Conservation (phyloP, 2,888 invertebrate genomes). For the Caradrina clavipalpis region DNA sequence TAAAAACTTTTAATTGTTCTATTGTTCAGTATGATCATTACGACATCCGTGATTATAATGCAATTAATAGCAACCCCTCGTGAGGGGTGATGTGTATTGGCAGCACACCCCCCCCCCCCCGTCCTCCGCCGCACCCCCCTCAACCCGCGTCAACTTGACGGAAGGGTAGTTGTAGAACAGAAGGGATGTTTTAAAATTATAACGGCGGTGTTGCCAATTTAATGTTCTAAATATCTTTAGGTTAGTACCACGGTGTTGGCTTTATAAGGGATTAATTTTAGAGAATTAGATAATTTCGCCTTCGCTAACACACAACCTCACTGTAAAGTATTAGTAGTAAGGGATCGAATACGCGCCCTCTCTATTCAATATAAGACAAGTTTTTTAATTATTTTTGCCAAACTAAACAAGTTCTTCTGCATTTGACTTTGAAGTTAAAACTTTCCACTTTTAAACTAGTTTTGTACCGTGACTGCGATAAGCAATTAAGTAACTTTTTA, state of each 20-base stretch:
- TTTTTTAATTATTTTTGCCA: not conserved
- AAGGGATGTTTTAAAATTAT: constrained; percentile 44
- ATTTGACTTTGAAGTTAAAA: constrained; percentile 3
- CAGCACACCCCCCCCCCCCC: constrained; percentile 3
- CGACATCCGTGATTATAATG: constrained; percentile 49
- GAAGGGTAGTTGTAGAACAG: constrained; percentile 47
- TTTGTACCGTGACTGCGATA: not conserved
- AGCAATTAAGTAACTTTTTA: constrained; percentile 9
- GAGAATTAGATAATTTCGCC: not conserved
- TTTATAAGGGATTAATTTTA: constrained; percentile 1
- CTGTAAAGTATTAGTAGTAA: no score
- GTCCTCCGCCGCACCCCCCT: not conserved
- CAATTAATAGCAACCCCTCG: constrained; percentile 49
- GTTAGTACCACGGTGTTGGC: constrained; percentile 20
- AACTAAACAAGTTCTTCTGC: not conserved
- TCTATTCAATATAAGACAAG: not conserved
- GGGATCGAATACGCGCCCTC: not conserved
- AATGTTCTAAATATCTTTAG: constrained; percentile 23
- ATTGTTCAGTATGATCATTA: constrained; percentile 10
- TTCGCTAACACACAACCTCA: not conserved
- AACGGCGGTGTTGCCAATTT: constrained; percentile 35
- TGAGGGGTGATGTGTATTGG: constrained; percentile 45
- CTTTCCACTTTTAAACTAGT: not conserved
- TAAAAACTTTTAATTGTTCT: no score
- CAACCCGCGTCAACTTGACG: constrained; percentile 38